Evolutionary conservation across 2,888 invertebrate species (phyloP).

Genomic region (Suillia variegata): DNA sequence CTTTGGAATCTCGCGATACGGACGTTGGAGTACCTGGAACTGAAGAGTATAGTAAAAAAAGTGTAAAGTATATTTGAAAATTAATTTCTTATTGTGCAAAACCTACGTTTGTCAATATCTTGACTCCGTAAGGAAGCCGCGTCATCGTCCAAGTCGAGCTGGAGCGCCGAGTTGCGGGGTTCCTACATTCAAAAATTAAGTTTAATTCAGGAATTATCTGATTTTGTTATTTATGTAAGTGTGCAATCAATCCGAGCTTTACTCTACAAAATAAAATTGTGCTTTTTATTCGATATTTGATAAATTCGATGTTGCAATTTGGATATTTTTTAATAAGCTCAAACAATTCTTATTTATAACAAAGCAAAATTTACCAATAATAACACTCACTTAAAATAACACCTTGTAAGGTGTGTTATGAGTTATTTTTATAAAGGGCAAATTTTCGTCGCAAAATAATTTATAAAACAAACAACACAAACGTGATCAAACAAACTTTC

Average conservation of each 20-base stretch:
- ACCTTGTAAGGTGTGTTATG: too few relatives aligned
- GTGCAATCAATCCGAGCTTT: neutral
- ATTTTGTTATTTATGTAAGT: neutral
- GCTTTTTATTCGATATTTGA: too few relatives aligned
- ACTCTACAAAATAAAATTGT: neutral
- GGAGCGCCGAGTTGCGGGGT: constrained; percentile 87
- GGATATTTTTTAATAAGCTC: too few relatives aligned
- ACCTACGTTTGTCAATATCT: constrained; percentile 76
- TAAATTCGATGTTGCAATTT: too few relatives aligned
- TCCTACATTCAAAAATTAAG: constrained; percentile 65
- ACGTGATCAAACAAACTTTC: too few relatives aligned
- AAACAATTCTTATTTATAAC: too few relatives aligned
- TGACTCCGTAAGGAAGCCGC: constrained; percentile 81
- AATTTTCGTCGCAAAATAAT: too few relatives aligned
- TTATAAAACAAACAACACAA: too few relatives aligned
- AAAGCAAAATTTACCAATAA: too few relatives aligned
- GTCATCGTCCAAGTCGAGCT: constrained; percentile 92
- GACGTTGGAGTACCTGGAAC: constrained; percentile 62
- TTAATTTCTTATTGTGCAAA: neutral
- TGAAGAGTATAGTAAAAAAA: constrained; percentile 29
- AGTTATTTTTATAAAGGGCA: too few relatives aligned
- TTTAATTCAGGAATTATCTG: neutral
- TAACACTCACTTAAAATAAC: too few relatives aligned
- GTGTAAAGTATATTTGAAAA: neutral
- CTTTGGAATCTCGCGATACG: constrained; percentile 59